Conservation (phyloP, 2,113 vertebrate genomes). For the Oxygymnocypris stewartii region DNA sequence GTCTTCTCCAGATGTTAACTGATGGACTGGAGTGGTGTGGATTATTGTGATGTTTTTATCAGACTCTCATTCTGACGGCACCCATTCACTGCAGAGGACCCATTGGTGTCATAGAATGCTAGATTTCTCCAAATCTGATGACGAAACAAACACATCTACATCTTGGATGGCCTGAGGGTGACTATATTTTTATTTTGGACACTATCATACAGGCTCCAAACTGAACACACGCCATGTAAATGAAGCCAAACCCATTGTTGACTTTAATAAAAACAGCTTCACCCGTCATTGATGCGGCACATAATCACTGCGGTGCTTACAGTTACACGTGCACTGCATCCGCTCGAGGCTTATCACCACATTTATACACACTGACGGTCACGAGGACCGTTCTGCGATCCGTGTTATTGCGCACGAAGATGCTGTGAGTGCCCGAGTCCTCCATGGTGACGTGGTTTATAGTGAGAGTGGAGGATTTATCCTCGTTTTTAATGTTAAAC, state of each 20-base stretch:
- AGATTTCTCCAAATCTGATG: too few relatives aligned
- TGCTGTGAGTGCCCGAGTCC: constrained; percentile 89
- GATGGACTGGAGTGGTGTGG: too few relatives aligned
- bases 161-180: too few relatives aligned
- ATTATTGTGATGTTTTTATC: too few relatives aligned
- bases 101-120: too few relatives aligned
- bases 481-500: constrained; percentile 81
- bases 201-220: too few relatives aligned
- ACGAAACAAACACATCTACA: too few relatives aligned
- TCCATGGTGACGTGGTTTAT: constrained; percentile 82
- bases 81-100: too few relatives aligned
- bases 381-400: constrained; percentile 87
- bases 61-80: too few relatives aligned
- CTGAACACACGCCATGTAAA: neutral
- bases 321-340: constrained; percentile 68
- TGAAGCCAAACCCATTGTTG: neutral
- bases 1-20: too few relatives aligned
- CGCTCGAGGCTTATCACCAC: constrained; percentile 78
- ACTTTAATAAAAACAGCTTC: neutral
- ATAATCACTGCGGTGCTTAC: neutral
- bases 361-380: constrained; percentile 92
- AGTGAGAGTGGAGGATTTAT: constrained; percentile 83
- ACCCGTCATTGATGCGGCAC: neutral
- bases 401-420: constrained; percentile 89
- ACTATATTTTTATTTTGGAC: too few relatives aligned